Evolutionary conservation across 2,797 vertebrate species (phyloP), one percentile per base, ranked within the genome.

Genomic region (Remorina albescens): DNA sequence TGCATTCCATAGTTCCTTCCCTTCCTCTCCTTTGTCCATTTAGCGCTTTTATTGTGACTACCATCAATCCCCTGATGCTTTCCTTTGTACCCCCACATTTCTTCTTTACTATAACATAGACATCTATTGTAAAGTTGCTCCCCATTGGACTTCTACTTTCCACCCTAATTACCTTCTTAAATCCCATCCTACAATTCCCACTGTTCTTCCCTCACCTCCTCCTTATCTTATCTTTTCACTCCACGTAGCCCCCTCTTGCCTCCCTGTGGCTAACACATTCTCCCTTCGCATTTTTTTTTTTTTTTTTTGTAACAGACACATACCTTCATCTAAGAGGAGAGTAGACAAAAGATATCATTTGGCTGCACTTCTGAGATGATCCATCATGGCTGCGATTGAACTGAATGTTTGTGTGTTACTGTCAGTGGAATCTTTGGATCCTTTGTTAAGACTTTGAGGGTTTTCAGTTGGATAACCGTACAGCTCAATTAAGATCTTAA

Each of bases 91-190:
- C 36, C 30, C 47, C 51, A 55, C 66, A 63, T 71, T 71, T 26
- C n/a, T n/a, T 41, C 51, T 64, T 54, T 59, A 37, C 28, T 63
- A 32, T 58, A 67, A 73, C 67, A 37, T 67, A 58, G 71, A 75
- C 69, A 74, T 59, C 44, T 23, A 74, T 85, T 84, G 83, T 86
- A 44, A 74, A 71, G 37, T 67, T 61, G 41, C 46, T 85, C 81
- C 71, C 74, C n/a, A 5, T 36, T 63, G 76, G 73, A 67, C 66
- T 19, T 49, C 32, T 54, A 56, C 74, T 73, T 77, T 71, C 49
- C 49, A 34, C 53, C 57, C 67, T 85, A 86, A 65, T 89, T 90
- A 86, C 76, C 51, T 70, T 61, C 49, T 73, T 80, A 68, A 67
- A 82, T 74, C 67, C 28, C 23, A 8, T 70, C 57, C 37, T 63